phyloP scores from a whole-genome alignment of 1,140 invertebrate species.

The Antheraea mylitta region DNA sequence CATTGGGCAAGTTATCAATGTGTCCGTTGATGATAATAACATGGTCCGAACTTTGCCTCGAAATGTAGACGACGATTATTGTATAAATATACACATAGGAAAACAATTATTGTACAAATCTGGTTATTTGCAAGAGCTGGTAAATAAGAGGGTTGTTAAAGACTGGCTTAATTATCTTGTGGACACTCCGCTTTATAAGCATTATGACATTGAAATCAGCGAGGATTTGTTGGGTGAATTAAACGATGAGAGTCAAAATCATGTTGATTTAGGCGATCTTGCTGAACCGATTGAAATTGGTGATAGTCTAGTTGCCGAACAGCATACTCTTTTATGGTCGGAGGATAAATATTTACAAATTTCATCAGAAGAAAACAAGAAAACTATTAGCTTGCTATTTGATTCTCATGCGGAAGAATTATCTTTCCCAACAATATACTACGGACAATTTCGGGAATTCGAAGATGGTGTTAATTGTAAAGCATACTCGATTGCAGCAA shows the following conservation, averaged over 20 bases:
- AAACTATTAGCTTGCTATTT: conserved; percentile 18
- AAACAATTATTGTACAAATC: conserved; percentile 41
- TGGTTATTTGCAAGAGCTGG: conserved; percentile 20
- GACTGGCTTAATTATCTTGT: conserved; percentile 23
- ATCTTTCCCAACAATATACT: conserved; percentile 54
- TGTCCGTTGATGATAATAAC: conserved; percentile 37
- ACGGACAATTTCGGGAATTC: conserved; percentile 39
- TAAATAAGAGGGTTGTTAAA: conserved; percentile 26
- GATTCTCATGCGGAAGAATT: conserved; percentile 50
- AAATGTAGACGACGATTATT: conserved; percentile 39
- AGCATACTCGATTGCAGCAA: conserved; percentile 16
- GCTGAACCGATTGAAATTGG: conserved; percentile 17
- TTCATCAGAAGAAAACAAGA: conserved; percentile 20
- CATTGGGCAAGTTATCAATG: conserved; percentile 45
- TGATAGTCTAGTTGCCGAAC: conserved; percentile 22
- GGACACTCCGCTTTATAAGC: conserved; percentile 27
- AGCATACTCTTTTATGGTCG: conserved; percentile 25
- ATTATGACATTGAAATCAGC: conserved; percentile 23
- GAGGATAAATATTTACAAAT: conserved; percentile 19
- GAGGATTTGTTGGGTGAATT: conserved; percentile 17
- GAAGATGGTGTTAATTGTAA: conserved; percentile 18
- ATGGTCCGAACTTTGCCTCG: conserved; percentile 40
- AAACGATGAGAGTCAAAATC: neutral
- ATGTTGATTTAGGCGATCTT: conserved; percentile 1
- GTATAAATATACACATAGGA: conserved; percentile 40